Evolutionary conservation across 2,797 vertebrate species (phyloP).

Genomic region (Gymnoscopelus braueri): DNA sequence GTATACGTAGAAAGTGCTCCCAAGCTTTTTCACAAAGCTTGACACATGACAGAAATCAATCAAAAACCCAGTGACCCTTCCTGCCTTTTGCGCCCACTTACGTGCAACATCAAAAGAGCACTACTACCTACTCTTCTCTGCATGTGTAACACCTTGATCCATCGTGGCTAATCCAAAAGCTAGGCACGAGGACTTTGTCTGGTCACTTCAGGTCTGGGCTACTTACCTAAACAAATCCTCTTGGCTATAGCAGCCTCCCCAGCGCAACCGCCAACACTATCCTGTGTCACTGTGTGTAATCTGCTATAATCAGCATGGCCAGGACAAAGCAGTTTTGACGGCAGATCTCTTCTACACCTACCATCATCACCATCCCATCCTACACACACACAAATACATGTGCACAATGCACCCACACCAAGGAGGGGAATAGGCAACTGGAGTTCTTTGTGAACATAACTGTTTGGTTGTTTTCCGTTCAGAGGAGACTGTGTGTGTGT

Average conservation of each 20-base stretch:
- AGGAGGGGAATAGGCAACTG: no score
- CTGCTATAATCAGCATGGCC: conserved; percentile 75
- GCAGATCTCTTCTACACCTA: conserved; percentile 16
- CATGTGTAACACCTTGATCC: no score
- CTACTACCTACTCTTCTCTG: neutral
- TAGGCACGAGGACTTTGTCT: conserved; percentile 75
- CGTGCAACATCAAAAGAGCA: conserved; percentile 60
- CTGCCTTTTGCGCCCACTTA: conserved; percentile 7
- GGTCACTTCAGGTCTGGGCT: conserved; percentile 77
- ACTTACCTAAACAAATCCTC: conserved; percentile 81
- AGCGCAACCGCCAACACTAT: neutral
- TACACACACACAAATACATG: neutral
- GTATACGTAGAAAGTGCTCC: no score
- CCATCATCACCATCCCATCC: no score
- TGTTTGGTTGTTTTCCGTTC: neutral
- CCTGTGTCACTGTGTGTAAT: conserved; percentile 72
- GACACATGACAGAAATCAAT: no score
- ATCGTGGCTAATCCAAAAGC: conserved; percentile 8
- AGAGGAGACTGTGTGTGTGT: conserved; percentile 23
- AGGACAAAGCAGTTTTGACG: conserved; percentile 57
- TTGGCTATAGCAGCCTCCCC: conserved; percentile 53
- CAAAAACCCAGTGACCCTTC: no score
- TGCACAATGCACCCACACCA: no score
- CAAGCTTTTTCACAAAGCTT: no score
- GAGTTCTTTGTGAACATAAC: no score